Percentiles rank a stretch among this genome's conserved stretches.
Evolutionary conservation across 2,797 vertebrate species (phyloP).

Genomic region (Phrynocephalus guinanensis): DNA sequence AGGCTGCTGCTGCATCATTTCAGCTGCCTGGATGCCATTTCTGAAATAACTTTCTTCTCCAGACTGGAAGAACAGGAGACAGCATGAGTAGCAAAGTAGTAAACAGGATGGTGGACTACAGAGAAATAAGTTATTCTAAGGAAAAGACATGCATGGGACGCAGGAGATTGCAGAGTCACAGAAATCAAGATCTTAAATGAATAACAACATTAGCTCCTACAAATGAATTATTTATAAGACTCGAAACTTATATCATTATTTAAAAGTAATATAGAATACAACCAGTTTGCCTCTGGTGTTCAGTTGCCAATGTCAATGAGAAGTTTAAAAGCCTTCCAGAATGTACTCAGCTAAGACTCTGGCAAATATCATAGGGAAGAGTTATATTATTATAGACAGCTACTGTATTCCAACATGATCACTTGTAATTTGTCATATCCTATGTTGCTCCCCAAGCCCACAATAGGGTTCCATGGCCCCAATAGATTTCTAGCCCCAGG

Average conservation of each 20-base stretch:
- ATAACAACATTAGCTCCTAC: not conserved
- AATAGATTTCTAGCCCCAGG: not conserved
- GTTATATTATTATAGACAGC: not conserved
- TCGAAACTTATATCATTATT: not conserved
- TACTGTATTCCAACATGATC: not conserved
- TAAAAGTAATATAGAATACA: not conserved
- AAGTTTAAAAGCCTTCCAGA: not conserved
- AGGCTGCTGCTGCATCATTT: conserved; percentile 11
- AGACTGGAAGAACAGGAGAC: conserved; percentile 14
- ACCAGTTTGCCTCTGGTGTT: not conserved
- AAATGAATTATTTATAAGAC: not conserved
- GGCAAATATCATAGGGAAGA: no score
- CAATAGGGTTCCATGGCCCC: no score
- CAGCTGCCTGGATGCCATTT: conserved; percentile 20
- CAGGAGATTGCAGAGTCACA: not conserved
- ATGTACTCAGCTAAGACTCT: not conserved
- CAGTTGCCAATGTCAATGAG: not conserved
- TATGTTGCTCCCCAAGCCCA: not conserved
- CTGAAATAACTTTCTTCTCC: conserved; percentile 3
- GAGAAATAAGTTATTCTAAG: not conserved
- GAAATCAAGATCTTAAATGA: not conserved
- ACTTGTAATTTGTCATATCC: not conserved
- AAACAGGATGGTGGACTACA: not conserved
- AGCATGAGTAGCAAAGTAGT: not conserved
- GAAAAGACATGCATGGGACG: not conserved